These are phyloP conservation scores for Pogonocherus hispidulus DNA, from an alignment of 2,888 invertebrate species.

Conservation along the genomic window DNA sequence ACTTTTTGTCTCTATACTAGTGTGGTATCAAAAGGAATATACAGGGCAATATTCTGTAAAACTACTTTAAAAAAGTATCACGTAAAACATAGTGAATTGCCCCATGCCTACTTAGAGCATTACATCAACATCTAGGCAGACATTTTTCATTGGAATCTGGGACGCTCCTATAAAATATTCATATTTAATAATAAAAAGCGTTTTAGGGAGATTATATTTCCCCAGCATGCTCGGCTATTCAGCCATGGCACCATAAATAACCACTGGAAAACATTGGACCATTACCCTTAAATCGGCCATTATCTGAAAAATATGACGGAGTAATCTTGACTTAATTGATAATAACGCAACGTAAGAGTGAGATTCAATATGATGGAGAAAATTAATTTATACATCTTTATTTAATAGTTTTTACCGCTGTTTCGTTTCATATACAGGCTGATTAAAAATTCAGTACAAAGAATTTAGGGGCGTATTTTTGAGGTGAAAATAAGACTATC, in stretches of 20 bases:
- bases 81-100: slow-evolving; percentile 1
- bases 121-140: slow-evolving; percentile 26
- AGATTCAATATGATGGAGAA: slow-evolving; percentile 12
- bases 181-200: slow-evolving; percentile 40
- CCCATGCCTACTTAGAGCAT: background rate
- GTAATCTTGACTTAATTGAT: slow-evolving; percentile 30
- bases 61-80: background rate
- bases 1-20: too few species aligned
- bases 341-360: slow-evolving; percentile 13
- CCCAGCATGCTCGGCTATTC: slow-evolving; percentile 22
- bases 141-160: slow-evolving; percentile 31
- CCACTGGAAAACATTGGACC: slow-evolving; percentile 27
- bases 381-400: too few species aligned
- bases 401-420: too few species aligned
- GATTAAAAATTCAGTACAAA: too few species aligned
- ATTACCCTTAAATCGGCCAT: slow-evolving; percentile 30
- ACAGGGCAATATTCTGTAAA: too few species aligned
- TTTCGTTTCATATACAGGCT: too few species aligned
- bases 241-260: slow-evolving; percentile 24
- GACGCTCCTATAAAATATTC: slow-evolving; percentile 35
- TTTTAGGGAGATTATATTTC: slow-evolving; percentile 38
- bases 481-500: too few species aligned
- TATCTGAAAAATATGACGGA: slow-evolving; percentile 25
- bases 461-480: too few species aligned
- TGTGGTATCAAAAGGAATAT: too few species aligned